Conservation (phyloP, 2,797 vertebrate genomes). For the Heliangelus exortis region DNA sequence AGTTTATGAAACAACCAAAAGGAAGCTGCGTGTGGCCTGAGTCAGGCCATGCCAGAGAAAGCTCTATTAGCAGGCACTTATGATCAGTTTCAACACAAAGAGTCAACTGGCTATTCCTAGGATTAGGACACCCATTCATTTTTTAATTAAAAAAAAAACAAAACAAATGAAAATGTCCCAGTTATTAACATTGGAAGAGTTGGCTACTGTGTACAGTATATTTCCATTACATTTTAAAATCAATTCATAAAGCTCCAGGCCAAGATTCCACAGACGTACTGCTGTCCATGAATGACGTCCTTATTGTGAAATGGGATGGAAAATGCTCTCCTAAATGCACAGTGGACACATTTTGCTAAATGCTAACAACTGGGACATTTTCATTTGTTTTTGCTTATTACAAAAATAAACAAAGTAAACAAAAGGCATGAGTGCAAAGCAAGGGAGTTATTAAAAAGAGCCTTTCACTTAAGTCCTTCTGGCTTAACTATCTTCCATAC, state of each 20-base stretch:
- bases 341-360: conserved; percentile 62
- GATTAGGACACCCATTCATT: background rate
- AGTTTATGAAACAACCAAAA: conserved; percentile 41
- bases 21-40: conserved; percentile 49
- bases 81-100: background rate
- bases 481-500: conserved; percentile 51
- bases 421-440: conserved; percentile 65
- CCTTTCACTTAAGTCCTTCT: conserved; percentile 69
- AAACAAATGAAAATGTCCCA: conserved; percentile 43
- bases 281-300: conserved; percentile 58
- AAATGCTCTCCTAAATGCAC: conserved; percentile 47
- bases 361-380: conserved; percentile 54
- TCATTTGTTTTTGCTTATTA: conserved; percentile 73
- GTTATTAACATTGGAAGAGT: conserved; percentile 61
- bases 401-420: conserved; percentile 69
- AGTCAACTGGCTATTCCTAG: conserved; percentile 53
- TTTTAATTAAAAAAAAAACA: conserved; percentile 62
- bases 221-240: conserved; percentile 68
- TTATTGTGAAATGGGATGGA: conserved; percentile 62
- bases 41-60: conserved; percentile 5
- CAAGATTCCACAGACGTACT: conserved; percentile 44
- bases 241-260: conserved; percentile 67
- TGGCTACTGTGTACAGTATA: conserved; percentile 67
- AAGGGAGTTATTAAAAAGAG: conserved; percentile 64
- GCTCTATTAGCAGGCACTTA: conserved; percentile 1